Evolutionary conservation across 35 echinoderm and acorn worm genomes (phyloP).

Genomic region (Diadema setosum): DNA sequence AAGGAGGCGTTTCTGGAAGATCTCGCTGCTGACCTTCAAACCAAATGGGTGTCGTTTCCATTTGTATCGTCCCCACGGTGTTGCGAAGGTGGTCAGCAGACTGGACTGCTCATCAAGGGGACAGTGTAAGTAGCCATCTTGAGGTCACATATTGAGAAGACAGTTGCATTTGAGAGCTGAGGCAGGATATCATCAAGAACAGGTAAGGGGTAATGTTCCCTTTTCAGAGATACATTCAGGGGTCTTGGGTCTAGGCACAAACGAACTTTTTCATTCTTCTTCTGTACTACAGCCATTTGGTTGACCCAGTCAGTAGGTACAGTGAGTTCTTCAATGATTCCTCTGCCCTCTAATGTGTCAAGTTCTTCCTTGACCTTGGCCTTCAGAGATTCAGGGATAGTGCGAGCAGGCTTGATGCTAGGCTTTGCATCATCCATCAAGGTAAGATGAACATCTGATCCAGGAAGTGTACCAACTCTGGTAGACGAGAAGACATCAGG

Average conservation of each 20-base stretch:
- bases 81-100: constrained; percentile 35
- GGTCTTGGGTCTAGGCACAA: constrained; percentile 47
- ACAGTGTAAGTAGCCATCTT: background rate
- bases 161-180: background rate
- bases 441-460: background rate
- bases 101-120: background rate
- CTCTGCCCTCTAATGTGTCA: constrained; percentile 9
- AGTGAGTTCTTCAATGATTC: background rate
- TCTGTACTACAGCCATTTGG: background rate
- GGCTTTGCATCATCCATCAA: background rate
- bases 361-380: constrained; percentile 21
- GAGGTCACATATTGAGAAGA: background rate
- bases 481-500: background rate
- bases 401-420: constrained; percentile 47
- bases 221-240: constrained; percentile 20
- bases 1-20: too few species aligned
- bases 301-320: constrained; percentile 41
- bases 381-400: constrained; percentile 23
- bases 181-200: constrained; percentile 26
- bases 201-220: constrained; percentile 33
- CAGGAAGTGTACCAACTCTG: background rate
- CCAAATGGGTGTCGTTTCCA: constrained; percentile 26
- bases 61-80: constrained; percentile 35
- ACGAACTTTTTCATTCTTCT: constrained; percentile 21
- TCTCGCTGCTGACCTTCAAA: too few species aligned